phyloP scores from a whole-genome alignment of 2,888 invertebrate genomes.

The Apodemia mormo region DNA sequence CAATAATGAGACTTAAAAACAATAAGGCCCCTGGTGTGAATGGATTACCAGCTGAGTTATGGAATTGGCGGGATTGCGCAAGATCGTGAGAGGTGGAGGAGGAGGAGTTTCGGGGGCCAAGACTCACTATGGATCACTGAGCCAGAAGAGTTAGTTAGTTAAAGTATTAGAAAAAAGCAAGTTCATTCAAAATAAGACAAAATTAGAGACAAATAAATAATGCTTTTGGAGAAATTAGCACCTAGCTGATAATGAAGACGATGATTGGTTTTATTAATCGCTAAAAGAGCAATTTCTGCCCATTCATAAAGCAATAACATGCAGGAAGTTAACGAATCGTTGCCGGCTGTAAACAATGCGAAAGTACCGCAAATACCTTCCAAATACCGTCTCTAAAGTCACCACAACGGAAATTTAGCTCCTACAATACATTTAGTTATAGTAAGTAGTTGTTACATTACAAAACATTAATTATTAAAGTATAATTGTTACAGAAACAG shows the following conservation, averaged over 20 bases:
- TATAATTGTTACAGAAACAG: background rate
- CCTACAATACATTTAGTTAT: conserved; percentile 36
- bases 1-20: too few species aligned
- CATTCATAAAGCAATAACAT: background rate
- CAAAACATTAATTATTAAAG: background rate
- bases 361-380: conserved; percentile 43
- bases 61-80: too few species aligned
- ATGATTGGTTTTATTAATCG: conserved; percentile 2
- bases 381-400: conserved; percentile 38
- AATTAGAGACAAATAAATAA: too few species aligned
- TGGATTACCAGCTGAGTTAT: too few species aligned
- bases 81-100: too few species aligned
- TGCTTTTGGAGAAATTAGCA: background rate
- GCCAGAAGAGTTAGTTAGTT: too few species aligned
- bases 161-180: too few species aligned
- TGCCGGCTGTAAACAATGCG: conserved; percentile 41
- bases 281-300: background rate
- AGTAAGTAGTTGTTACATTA: background rate
- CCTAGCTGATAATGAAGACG: background rate
- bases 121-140: too few species aligned
- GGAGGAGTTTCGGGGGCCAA: too few species aligned
- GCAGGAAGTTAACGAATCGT: conserved; percentile 39
- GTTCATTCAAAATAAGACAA: too few species aligned
- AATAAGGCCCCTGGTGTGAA: too few species aligned
- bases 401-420: conserved; percentile 38